Base-by-base conservation (phyloP, 2,113 vertebrate genomes). In the Carollia perspicillata region DNA sequence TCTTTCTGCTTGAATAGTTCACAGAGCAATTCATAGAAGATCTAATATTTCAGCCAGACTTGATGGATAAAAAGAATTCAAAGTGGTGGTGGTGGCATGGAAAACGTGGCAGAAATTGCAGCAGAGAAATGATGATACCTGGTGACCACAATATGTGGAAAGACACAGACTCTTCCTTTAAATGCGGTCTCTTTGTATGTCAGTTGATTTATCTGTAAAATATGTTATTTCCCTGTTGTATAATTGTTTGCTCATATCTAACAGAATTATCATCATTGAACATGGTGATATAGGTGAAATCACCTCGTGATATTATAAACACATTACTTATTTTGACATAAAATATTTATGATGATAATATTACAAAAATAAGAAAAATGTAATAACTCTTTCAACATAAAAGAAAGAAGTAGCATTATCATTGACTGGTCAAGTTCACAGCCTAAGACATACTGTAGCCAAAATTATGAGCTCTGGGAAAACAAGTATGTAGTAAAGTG, bases 51-150 rank as follows among this genome's bases (percentile, higher is more conserved):
- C 44, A 96, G 63, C 16, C 18, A 94, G 40, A 84, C 33, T 90
- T 97, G 77, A 93, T 74, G 33, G 60, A 95, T 95, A 77, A 77
- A 74, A 90, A 30, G 42, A 75, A 78, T 95, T 65, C 88, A 35
- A 94, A n/a, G 35, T 84, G 23, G 69, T 84, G 42, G 13, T 30
- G 30, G 44, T 92, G 44, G n/a, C 55, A 26, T 22, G 60, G 68
- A 85, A 90, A 37, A 78, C 0, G 4, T 95, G n/a, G 5, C 44
- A 90, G 94, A 94, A 96, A 72, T 71, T 72, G 47, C 63, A 92
- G 53, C 11, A 90, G 35, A 95, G 40, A 89, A 87, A 42, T 49
- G 9, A n/a, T 8, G 44, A 58, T 94, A 17, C 3, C 81, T 51
- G 22, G 13, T 44, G 79, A 71, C 37, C 69, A 81, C 28, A 90